Conservation (phyloP, 2,797 vertebrate species). For the Momotus momota region DNA sequence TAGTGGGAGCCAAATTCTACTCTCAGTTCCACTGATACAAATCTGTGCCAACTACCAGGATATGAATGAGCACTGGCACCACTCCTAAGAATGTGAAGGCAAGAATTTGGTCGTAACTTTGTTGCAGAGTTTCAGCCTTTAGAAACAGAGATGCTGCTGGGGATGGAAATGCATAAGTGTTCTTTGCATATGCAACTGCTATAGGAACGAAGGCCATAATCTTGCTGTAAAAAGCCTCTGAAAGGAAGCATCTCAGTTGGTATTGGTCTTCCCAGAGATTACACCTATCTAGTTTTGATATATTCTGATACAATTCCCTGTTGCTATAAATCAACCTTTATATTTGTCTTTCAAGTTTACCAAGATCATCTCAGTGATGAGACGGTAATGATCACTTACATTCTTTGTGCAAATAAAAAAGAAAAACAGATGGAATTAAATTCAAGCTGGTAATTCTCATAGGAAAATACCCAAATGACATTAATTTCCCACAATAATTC, state of each 20-base stretch:
- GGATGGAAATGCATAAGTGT: background rate
- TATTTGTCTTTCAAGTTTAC: slow-evolving; percentile 17
- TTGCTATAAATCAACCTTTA: background rate
- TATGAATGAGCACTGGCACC: background rate
- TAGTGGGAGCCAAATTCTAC: background rate
- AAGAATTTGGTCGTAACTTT: background rate
- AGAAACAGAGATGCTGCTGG: background rate
- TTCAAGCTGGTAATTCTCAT: background rate
- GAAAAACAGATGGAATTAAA: background rate
- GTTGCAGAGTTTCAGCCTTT: background rate
- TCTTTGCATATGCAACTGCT: background rate
- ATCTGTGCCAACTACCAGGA: background rate
- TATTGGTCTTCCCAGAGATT: background rate
- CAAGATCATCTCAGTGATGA: background rate
- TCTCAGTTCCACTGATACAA: background rate
- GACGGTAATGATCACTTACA: background rate
- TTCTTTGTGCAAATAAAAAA: slow-evolving; percentile 48
- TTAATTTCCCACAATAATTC: background rate
- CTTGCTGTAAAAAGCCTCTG: background rate
- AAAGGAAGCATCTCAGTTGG: background rate
- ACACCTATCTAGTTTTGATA: background rate
- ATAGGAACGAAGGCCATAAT: slow-evolving; percentile 6
- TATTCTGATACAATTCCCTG: background rate
- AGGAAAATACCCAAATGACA: background rate
- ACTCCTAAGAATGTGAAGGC: background rate